Evolutionary conservation across 2,797 vertebrate species (phyloP), one percentile per base, ranked within the genome.

Genomic region (Apogon hyalosoma): DNA sequence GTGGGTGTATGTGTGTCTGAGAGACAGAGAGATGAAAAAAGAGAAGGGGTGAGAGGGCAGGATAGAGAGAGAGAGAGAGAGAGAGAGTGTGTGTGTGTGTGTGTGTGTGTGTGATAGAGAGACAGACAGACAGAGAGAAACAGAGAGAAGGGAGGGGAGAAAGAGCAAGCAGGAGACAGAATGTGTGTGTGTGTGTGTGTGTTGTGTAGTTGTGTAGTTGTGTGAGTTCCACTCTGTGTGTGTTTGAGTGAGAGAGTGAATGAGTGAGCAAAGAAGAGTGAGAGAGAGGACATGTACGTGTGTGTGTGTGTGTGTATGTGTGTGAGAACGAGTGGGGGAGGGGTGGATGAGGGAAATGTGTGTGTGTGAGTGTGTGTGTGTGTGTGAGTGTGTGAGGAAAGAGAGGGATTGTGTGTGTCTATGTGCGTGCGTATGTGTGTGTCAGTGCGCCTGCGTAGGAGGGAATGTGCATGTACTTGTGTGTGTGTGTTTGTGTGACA

Each of bases 1-100:
- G 85, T 81, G 83, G 46, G 84, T 83, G 80, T 89, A 57, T 86
- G 82, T 90, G 81, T 87, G 82, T 85, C 63, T 86, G 79, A 73
- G 76, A 70, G 65, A 82, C 58, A 68, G 73, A 70, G 75, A 65
- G 80, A 84, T 76, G 73, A 77, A 86, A 81, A 83, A 84, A 85
- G 71, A 81, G 74, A 80, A 78, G 69, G 78, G 75, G 86, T 86
- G 80, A 87, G 82, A 86, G 82, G 75, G 88, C 74, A 84, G 74
- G 75, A 70, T 57, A 71, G 66, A 31, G 53, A 31, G 75, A 40
- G 69, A 42, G 66, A 49, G 73, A 50, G 61, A 19, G 64, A 33
- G 69, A 48, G 61, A 45, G 64, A 48, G 72, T 61, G 64, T 58
- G 51, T 60, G 68, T 60, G 70, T 50, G 62, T 67, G 51, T 67